Evolutionary conservation across 64 coral and sea anemone genomes (phyloP).

Genomic region (Hydrozoanthus tunicans): DNA sequence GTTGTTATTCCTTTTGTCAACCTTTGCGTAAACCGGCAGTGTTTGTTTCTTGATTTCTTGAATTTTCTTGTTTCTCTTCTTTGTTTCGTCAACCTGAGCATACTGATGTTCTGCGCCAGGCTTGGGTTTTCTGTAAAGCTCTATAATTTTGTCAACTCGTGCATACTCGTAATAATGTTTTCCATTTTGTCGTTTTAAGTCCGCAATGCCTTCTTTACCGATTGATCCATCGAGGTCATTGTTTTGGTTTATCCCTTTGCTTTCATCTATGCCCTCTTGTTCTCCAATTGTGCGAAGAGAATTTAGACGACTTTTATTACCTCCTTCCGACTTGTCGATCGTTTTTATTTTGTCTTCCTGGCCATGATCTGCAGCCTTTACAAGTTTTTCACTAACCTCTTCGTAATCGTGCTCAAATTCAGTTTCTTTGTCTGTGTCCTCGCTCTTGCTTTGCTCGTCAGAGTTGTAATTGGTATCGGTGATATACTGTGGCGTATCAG

Average conservation of each 20-base stretch:
- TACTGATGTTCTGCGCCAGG: conserved; percentile 11
- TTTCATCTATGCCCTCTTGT: not conserved
- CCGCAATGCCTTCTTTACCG: not conserved
- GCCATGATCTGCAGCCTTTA: not conserved
- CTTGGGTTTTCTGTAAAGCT: not conserved
- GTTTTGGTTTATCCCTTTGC: not conserved
- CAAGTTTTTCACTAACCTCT: not conserved
- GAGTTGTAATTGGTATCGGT: not conserved
- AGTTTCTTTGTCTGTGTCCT: not conserved
- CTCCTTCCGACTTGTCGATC: not conserved
- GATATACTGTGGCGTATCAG: not conserved
- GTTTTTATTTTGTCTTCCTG: conserved; percentile 30
- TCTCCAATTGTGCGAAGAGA: not conserved
- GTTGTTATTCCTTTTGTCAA: not conserved
- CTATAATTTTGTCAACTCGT: conserved; percentile 10
- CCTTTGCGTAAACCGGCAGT: not conserved
- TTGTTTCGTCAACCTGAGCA: conserved; percentile 42
- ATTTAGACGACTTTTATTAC: not conserved
- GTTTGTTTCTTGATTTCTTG: not conserved
- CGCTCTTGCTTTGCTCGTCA: not conserved
- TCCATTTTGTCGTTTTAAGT: not conserved
- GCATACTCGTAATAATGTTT: conserved; percentile 28
- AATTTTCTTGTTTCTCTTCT: not conserved
- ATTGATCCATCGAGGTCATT: not conserved
- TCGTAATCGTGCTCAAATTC: conserved; percentile 28